Percentiles rank a stretch among this genome's conserved stretches.
These are phyloP conservation scores for Lucinisca nassula DNA, from an alignment of 2,888 invertebrate species.

Conservation along the genomic window DNA sequence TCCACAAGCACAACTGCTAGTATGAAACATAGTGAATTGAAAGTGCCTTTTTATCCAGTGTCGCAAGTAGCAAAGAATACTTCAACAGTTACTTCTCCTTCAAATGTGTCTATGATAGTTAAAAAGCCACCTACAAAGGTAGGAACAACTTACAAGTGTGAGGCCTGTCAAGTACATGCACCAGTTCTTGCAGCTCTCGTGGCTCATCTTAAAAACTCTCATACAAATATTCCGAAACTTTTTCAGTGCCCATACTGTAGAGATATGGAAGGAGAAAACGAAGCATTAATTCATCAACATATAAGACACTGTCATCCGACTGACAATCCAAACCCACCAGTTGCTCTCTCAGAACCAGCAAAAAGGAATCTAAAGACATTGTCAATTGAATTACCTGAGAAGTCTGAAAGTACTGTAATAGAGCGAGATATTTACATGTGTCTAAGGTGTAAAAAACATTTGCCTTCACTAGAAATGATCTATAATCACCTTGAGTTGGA, in stretches of 20 bases:
- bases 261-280: slow-evolving; percentile 77
- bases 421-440: slow-evolving; percentile 84
- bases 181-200: slow-evolving; percentile 82
- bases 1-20: background rate
- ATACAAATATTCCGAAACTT: slow-evolving; percentile 77
- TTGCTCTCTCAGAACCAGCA: slow-evolving; percentile 81
- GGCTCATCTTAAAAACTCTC: slow-evolving; percentile 79
- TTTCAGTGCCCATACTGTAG: slow-evolving; percentile 83
- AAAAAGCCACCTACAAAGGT: slow-evolving; percentile 17
- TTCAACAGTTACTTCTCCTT: background rate
- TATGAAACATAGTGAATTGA: slow-evolving; percentile 33
- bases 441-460: slow-evolving; percentile 79
- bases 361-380: slow-evolving; percentile 78
- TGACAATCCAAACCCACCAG: slow-evolving; percentile 79
- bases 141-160: slow-evolving; percentile 80
- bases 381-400: slow-evolving; percentile 74
- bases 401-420: slow-evolving; percentile 70
- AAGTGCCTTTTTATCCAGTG: slow-evolving; percentile 53
- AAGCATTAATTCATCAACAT: slow-evolving; percentile 79
- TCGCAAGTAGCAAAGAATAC: background rate
- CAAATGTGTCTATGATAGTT: too few relatives aligned
- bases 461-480: slow-evolving; percentile 79
- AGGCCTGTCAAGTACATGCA: slow-evolving; percentile 82
- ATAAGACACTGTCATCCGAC: slow-evolving; percentile 79
- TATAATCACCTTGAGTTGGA: slow-evolving; percentile 79